Percentiles rank a stretch among this genome's conserved stretches.
These are phyloP conservation scores for Rousettus madagascariensis DNA, from an alignment of 2,797 vertebrate genomes.

Conservation along the genomic window DNA sequence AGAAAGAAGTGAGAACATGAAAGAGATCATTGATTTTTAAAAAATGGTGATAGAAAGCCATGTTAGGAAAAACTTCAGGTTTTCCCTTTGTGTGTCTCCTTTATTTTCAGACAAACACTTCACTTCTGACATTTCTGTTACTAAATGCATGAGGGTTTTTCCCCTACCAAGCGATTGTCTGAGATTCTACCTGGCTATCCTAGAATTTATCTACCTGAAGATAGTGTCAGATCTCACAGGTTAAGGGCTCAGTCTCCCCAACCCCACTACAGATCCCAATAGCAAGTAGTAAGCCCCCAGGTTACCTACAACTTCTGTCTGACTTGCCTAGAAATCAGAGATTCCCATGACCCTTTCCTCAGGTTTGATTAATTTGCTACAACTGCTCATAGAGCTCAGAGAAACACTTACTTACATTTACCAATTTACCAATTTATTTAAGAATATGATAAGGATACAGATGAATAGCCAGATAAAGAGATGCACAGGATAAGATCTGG, in stretches of 20 bases:
- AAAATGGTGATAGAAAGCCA: not conserved
- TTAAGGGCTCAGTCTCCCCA: not conserved
- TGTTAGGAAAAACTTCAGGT: not conserved
- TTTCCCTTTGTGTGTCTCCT: not conserved
- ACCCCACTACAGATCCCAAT: not conserved
- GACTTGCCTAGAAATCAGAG: not conserved
- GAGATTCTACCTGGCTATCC: too few relatives aligned
- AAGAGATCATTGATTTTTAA: not conserved
- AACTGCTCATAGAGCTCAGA: not conserved
- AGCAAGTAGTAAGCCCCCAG: not conserved
- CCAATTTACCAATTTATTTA: not conserved
- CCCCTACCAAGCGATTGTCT: not conserved
- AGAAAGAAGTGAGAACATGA: not conserved
- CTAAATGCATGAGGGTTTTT: not conserved
- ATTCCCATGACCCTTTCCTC: not conserved
- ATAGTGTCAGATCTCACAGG: not conserved
- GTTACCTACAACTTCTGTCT: not conserved
- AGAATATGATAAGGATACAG: not conserved
- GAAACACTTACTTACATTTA: not conserved
- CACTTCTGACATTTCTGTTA: not conserved
- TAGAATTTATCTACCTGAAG: not conserved
- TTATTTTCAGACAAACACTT: not conserved
- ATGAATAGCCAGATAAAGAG: not conserved
- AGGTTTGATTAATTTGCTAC: not conserved
- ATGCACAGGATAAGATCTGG: not conserved